Base-by-base conservation (phyloP, 2,113 vertebrate species). In the Lampris megalopsis region DNA sequence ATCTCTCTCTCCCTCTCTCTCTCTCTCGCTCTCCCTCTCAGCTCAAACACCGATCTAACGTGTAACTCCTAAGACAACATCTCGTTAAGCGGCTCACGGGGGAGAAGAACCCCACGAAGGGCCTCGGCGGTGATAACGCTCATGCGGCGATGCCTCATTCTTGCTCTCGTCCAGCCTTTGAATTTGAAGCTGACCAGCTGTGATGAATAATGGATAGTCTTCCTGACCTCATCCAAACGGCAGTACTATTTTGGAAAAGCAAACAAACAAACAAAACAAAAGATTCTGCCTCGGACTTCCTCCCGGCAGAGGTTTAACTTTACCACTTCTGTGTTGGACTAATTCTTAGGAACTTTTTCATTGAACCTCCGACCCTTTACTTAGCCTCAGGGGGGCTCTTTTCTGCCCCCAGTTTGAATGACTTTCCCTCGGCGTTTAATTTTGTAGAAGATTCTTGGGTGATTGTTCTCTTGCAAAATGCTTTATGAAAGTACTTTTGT, bases 171-270 rank as follows among this genome's bases (percentile, higher is more conserved):
- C 57, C 63, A 8, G 50, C 60, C 76, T 89, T 82, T 86, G 81
- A 63, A 49, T 79, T 80, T 82, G 77, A 91, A 83, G 89, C 76
- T 87, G 85, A 85, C 85, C 89, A 91, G 78, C 75, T 79, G 76
- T 62, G 59, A 91, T 90, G 79, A 89, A 93, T 92, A 92, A 92
- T 88, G 66, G 52, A 91, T 82, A 3, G 49, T 77, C 71, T 79
- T 50, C 67, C 42, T 59, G 60, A 43, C 64, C 50, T 77, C 53
- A 48, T 63, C 76, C 83, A 81, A 89, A 71, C 79, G 79, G 87
- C 81, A 88, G 79, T 79, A 83, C 92, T 87, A 88, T 87, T 83
- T 89, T 70, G 82, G 80, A 75, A 81, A 91, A 88, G 24, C 24
- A 24, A 24, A 24, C 24, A 24, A 24, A 24, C 24, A 24, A 24